These are phyloP conservation scores for Eupeodes luniger DNA, from an alignment of 2,888 invertebrate genomes.

Conservation along the genomic window DNA sequence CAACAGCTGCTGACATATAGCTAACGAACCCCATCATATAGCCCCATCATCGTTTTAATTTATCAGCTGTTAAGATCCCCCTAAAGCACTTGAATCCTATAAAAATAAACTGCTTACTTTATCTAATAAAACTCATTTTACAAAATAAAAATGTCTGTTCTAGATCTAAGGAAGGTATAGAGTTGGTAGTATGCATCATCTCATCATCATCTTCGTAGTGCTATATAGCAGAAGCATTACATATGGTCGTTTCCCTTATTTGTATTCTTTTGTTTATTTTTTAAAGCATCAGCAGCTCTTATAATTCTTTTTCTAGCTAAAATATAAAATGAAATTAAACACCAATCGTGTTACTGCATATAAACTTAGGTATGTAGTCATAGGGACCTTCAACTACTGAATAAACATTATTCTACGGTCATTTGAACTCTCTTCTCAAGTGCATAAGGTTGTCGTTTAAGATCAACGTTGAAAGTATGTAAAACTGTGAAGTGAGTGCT, in stretches of 20 bases:
- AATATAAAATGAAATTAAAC: conserved; percentile 19
- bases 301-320: conserved; percentile 41
- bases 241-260: conserved; percentile 26
- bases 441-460: conserved; percentile 21
- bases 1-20: no score
- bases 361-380: background rate
- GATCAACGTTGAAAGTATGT: background rate
- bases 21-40: no score
- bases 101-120: conserved; percentile 36
- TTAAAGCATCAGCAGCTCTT: conserved; percentile 47
- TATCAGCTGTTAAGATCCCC: conserved; percentile 15
- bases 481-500: conserved; percentile 24
- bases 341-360: background rate
- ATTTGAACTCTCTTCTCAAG: conserved; percentile 49
- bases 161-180: conserved; percentile 3
- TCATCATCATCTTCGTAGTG: background rate
- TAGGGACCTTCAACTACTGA: conserved; percentile 27
- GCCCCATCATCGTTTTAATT: background rate
- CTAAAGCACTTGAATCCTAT: conserved; percentile 15
- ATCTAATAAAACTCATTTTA: conserved; percentile 46
- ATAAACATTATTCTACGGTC: conserved; percentile 56
- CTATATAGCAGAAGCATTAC: background rate
- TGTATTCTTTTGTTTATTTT: conserved; percentile 36
- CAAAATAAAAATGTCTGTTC: conserved; percentile 33
- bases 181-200: no score